A percentile compares a stretch with the other conserved stretches of the same genome.
phyloP scores from a whole-genome alignment of 2,113 vertebrate species.

The Ophthalmolycus amberensis region DNA sequence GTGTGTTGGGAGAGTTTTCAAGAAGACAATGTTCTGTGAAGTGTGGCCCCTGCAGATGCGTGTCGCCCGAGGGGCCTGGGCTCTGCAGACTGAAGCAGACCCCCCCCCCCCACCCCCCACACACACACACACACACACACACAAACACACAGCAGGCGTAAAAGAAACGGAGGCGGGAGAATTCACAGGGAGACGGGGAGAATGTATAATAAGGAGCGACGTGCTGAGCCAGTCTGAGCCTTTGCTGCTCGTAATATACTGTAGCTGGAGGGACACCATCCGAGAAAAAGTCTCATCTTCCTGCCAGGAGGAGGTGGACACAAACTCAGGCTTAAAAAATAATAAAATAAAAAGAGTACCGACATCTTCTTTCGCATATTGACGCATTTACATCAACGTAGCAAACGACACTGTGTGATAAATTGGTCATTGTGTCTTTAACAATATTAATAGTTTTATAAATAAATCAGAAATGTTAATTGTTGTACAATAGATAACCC shows the following conservation, averaged over 20 bases:
- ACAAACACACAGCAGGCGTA: background rate
- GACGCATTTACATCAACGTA: background rate
- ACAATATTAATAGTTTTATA: background rate
- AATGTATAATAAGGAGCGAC: background rate
- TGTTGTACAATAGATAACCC: background rate
- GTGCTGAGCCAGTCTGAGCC: background rate
- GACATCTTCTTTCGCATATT: background rate
- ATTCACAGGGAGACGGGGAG: background rate
- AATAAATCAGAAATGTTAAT: background rate
- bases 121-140: background rate
- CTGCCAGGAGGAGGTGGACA: background rate
- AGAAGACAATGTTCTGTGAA: conserved; percentile 26
- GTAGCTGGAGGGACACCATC: background rate
- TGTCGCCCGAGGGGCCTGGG: conserved; percentile 1
- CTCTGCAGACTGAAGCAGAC: conserved; percentile 28
- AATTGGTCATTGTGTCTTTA: background rate
- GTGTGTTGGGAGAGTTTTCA: background rate
- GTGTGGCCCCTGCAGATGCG: conserved; percentile 42
- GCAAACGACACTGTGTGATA: background rate
- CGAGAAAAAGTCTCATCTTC: background rate
- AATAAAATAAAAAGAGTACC: background rate
- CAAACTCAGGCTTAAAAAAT: background rate
- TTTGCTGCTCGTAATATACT: background rate
- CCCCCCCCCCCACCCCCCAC: background rate
- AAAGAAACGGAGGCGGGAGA: conserved; percentile 1